A percentile compares a stretch with the other conserved stretches of the same genome.
These are phyloP conservation scores for Strix aluco DNA, from an alignment of 2,113 vertebrate species.

Conservation along the genomic window DNA sequence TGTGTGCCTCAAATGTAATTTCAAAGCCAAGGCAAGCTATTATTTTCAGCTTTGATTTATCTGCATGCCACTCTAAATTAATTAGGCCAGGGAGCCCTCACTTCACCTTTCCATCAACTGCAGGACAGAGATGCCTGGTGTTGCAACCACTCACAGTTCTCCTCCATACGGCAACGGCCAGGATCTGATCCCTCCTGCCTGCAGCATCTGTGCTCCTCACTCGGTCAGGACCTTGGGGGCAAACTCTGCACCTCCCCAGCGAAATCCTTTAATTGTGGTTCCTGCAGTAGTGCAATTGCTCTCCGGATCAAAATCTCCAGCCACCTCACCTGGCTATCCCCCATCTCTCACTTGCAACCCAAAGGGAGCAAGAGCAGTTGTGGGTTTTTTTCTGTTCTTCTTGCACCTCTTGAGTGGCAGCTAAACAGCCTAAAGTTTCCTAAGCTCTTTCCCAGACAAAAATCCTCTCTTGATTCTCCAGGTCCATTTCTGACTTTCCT, in stretches of 20 bases:
- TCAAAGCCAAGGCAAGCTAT: neutral
- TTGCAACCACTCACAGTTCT: rapidly evolving
- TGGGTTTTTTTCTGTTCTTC: neutral
- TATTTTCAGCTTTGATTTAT: neutral
- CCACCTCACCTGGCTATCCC: neutral
- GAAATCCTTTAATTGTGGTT: neutral
- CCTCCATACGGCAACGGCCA: rapidly evolving
- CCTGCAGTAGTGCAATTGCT: rapidly evolving
- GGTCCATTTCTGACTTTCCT: neutral
- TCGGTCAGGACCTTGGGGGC: rapidly evolving
- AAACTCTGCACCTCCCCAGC: neutral
- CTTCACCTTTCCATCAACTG: rapidly evolving
- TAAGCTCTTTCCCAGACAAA: neutral
- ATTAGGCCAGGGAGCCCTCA: neutral
- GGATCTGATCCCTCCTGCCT: neutral
- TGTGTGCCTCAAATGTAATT: rapidly evolving
- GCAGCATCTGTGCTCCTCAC: neutral
- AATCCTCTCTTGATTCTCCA: neutral
- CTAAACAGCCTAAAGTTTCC: neutral
- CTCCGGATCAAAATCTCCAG: neutral
- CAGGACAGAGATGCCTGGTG: neutral
- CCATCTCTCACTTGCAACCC: neutral
- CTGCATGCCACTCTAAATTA: neutral
- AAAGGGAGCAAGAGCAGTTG: neutral
- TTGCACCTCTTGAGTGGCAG: neutral